A percentile compares a stretch with the other conserved stretches of the same genome.
Conservation (phyloP, 2,113 vertebrate species). For the Leucosticte australis region DNA sequence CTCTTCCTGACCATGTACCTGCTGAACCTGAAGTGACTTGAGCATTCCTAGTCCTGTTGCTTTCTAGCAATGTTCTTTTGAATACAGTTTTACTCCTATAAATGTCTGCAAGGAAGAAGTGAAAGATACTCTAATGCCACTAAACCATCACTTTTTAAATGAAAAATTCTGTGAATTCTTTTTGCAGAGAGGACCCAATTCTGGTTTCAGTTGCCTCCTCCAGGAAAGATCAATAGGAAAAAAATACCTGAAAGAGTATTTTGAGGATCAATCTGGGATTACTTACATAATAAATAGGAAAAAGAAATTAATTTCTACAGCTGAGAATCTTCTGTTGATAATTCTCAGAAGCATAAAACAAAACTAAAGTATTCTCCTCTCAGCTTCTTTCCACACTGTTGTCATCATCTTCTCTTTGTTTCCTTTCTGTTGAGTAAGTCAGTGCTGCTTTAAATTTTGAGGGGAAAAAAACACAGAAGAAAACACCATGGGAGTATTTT, state of each 20-base stretch:
- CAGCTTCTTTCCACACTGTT: background rate
- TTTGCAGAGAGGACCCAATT: background rate
- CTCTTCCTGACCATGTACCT: background rate
- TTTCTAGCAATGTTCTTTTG: background rate
- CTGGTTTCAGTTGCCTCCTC: background rate
- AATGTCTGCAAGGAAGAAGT: background rate
- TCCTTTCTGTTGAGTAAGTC: background rate
- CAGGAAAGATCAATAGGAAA: background rate
- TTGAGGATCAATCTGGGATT: background rate
- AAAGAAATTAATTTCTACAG: background rate
- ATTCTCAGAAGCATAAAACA: background rate
- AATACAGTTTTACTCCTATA: background rate
- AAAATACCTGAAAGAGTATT: background rate
- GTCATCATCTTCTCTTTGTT: background rate
- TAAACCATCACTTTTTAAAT: background rate
- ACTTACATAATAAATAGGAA: background rate
- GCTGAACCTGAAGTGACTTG: background rate
- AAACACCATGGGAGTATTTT: background rate
- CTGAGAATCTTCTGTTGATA: background rate
- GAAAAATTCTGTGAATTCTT: background rate
- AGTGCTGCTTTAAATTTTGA: background rate
- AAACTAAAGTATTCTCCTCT: background rate
- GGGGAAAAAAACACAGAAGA: background rate
- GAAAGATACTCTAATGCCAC: background rate
- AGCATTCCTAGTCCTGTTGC: background rate